Base-by-base conservation (phyloP, 2,113 vertebrate genomes). In the Camelus dromedarius region DNA sequence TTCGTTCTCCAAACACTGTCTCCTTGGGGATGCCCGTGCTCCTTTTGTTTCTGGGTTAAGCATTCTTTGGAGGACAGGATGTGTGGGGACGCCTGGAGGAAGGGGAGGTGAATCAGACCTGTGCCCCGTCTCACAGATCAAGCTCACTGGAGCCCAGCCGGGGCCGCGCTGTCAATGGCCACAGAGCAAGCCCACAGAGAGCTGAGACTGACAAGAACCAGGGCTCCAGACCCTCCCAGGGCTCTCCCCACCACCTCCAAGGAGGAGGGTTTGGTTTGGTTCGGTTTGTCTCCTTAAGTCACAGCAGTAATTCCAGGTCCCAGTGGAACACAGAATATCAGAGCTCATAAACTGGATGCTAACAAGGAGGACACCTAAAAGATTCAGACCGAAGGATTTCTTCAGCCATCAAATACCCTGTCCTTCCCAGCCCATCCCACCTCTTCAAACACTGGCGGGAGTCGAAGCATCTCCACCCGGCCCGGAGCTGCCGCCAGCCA, bases 401-500 rank as follows among this genome's bases (percentile, higher is more conserved):
- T 83, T 8, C 64, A 72, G 64, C 46, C 5, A 8, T 46, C 13
- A 4, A 3, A 6, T 6, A 60, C 0, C 24, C 32, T 32, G 9
- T 32, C 70, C 56, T 35, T 30, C 42, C 38, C 2, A 56, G 77
- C 30, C 24, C 5, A 6, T 8, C 5, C 18, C 32, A 19, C 38
- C 18, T 56, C 32, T 67, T 22, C 66, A 1, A 22, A 9, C 0
- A 42, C 52, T 28, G 4, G 5, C 38, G 35, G 3, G 2, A 32
- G 26, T 9, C 0, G 5, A 9, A 52, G 50, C 2, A 0, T 19
- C 13, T 4, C 32, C 19, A 2, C 14, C 28, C 1, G 0, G 19
- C 20, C 22, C 50, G 10, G 26, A 67, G 32, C 26, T 3, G 1
- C 46, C 10, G 26, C 56, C 7, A 16, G 52, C n/a, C 60, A 38